A percentile compares a stretch with the other conserved stretches of the same genome.
Conservation (phyloP, 23 tunicate species). For the Halocynthia aurantium region DNA sequence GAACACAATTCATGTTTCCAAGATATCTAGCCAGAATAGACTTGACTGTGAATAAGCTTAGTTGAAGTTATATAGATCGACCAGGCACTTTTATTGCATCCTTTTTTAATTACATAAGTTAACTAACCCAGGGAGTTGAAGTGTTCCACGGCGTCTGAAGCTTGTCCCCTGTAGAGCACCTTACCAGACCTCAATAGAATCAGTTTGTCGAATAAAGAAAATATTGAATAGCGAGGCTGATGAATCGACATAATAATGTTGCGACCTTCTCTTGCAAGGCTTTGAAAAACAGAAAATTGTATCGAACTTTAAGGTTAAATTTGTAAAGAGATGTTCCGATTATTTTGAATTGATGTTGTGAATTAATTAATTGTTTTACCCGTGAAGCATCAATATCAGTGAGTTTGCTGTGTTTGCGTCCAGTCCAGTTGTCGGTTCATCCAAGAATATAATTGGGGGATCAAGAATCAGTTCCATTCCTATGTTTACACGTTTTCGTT, state of each 20-base stretch:
- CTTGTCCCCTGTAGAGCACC: conserved; percentile 64
- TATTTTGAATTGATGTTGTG: too few species aligned
- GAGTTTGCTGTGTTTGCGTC: conserved; percentile 97
- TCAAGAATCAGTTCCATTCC: conserved; percentile 97
- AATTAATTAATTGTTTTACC: conserved; percentile 15
- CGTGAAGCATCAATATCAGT: conserved; percentile 68
- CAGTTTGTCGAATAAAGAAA: conserved; percentile 74
- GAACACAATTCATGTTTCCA: too few species aligned
- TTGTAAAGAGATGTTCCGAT: too few species aligned
- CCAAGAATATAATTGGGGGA: conserved; percentile 86
- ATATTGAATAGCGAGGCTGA: conserved; percentile 94
- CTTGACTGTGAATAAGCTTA: too few species aligned
- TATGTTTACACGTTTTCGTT: conserved; percentile 85
- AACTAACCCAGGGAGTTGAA: conserved; percentile 65
- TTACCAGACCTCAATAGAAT: conserved; percentile 59
- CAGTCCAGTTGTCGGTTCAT: conserved; percentile 95
- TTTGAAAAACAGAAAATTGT: background rate
- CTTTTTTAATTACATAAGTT: too few species aligned
- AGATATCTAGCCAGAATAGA: too few species aligned
- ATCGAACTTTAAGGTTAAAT: too few species aligned
- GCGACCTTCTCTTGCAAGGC: conserved; percentile 78
- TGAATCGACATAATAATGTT: conserved; percentile 89
- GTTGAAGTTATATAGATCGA: too few species aligned
- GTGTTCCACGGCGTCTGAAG: conserved; percentile 49
- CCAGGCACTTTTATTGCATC: too few species aligned